Evolutionary conservation across 2,888 invertebrate species (phyloP).

Genomic region (Chrysopilus asiliformis): DNA sequence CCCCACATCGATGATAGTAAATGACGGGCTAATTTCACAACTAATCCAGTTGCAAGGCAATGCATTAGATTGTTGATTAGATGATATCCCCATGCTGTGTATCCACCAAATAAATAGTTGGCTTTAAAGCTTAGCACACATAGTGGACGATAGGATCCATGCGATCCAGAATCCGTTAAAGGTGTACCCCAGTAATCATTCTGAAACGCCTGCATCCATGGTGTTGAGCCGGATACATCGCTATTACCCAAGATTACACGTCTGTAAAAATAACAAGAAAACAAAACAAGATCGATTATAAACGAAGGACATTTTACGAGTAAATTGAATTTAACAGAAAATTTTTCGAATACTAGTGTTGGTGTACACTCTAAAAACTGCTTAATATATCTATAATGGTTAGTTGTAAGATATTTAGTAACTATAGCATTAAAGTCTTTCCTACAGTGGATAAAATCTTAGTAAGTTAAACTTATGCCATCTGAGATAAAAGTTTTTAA

Average conservation of each 20-base stretch:
- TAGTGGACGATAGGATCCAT: conserved; percentile 92
- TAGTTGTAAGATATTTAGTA: too few species aligned
- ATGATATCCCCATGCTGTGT: conserved; percentile 74
- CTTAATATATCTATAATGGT: too few species aligned
- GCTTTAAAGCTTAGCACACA: conserved; percentile 79
- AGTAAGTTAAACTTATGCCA: too few species aligned
- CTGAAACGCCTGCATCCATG: conserved; percentile 67
- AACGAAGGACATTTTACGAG: too few species aligned
- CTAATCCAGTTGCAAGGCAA: conserved; percentile 68
- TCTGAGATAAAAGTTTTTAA: too few species aligned
- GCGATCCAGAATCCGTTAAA: conserved; percentile 80
- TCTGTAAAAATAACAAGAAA: conserved; percentile 57
- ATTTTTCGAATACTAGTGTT: too few species aligned
- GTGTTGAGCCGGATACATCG: conserved; percentile 74
- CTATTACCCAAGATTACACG: conserved; percentile 91
- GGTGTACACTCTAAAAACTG: too few species aligned
- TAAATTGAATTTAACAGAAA: too few species aligned
- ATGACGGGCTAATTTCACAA: conserved; percentile 61
- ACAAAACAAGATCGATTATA: too few species aligned
- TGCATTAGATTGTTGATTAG: conserved; percentile 76
- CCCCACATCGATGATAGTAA: conserved; percentile 56
- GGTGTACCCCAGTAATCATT: conserved; percentile 99
- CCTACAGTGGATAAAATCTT: too few species aligned
- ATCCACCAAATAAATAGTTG: conserved; percentile 64
- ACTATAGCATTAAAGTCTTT: too few species aligned